These are phyloP conservation scores for Leptopilina boulardi DNA, from an alignment of 1,140 invertebrate genomes.

Conservation along the genomic window DNA sequence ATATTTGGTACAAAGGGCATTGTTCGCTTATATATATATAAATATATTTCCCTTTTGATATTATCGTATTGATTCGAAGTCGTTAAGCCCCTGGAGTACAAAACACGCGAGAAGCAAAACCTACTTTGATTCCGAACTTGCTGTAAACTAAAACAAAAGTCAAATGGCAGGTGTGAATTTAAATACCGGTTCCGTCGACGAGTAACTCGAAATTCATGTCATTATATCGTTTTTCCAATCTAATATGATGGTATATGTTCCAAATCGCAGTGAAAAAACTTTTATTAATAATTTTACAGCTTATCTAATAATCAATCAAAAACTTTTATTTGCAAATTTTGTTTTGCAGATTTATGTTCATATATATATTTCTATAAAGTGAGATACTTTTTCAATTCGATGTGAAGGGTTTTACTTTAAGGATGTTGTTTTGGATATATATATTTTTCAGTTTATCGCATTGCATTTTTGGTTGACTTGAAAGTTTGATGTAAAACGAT, in stretches of 20 bases:
- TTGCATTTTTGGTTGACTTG: background rate
- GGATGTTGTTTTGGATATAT: background rate
- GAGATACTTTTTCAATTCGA: too few species aligned
- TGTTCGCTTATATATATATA: background rate
- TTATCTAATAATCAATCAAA: too few species aligned
- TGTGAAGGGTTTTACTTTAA: too few species aligned
- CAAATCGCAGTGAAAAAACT: too few species aligned
- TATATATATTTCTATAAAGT: too few species aligned
- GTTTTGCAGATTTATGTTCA: too few species aligned
- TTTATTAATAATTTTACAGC: too few species aligned
- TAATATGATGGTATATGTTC: too few species aligned
- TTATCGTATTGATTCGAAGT: constrained; percentile 19
- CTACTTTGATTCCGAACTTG: constrained; percentile 4
- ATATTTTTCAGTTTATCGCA: background rate
- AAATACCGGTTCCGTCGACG: background rate
- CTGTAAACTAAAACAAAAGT: background rate
- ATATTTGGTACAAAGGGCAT: constrained; percentile 5
- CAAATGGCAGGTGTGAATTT: constrained; percentile 25
- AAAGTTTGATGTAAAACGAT: background rate
- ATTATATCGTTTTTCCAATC: background rate
- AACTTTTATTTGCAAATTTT: too few species aligned
- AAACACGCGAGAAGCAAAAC: constrained; percentile 25
- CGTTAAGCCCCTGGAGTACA: background rate
- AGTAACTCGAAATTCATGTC: background rate
- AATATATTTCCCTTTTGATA: constrained; percentile 4